phyloP scores from a whole-genome alignment of 2,888 invertebrate species.

The Phyto melanocephala region DNA sequence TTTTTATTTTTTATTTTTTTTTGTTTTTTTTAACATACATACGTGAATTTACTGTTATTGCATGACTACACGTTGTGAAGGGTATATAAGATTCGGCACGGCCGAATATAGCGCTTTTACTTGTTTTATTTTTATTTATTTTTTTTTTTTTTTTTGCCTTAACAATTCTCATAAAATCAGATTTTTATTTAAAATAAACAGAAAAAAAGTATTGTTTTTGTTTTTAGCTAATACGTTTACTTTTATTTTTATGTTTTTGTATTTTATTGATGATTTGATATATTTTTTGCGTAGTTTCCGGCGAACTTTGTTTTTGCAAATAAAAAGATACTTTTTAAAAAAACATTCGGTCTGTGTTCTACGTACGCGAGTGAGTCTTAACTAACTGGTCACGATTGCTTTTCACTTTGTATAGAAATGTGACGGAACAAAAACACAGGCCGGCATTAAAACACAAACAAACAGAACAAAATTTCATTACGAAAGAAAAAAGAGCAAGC shows the following conservation, averaged over 20 bases:
- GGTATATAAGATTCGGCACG: too few species aligned
- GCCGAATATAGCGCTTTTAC: too few species aligned
- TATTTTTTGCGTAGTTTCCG: conserved; percentile 53
- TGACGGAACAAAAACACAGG: conserved; percentile 54
- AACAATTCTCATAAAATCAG: conserved; percentile 43
- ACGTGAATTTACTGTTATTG: too few species aligned
- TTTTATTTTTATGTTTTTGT: conserved; percentile 33
- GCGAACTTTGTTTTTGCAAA: conserved; percentile 61
- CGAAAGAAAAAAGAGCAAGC: conserved; percentile 38
- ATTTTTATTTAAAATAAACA: conserved; percentile 39
- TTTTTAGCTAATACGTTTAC: conserved; percentile 35
- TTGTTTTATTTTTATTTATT: not conserved
- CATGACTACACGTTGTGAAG: too few species aligned
- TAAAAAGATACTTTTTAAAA: conserved; percentile 53
- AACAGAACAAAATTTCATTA: not conserved
- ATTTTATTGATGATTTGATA: conserved; percentile 17
- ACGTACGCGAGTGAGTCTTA: conserved; percentile 43
- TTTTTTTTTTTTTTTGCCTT: not conserved
- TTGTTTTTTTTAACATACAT: too few species aligned
- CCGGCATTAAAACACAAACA: conserved; percentile 47
- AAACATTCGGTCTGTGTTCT: conserved; percentile 14
- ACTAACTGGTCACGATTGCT: conserved; percentile 63
- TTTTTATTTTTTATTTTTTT: too few species aligned
- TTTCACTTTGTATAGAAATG: conserved; percentile 62
- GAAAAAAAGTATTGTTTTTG: conserved; percentile 42